Evolutionary conservation across 2,888 invertebrate species (phyloP).

Genomic region (Timandra comae): DNA sequence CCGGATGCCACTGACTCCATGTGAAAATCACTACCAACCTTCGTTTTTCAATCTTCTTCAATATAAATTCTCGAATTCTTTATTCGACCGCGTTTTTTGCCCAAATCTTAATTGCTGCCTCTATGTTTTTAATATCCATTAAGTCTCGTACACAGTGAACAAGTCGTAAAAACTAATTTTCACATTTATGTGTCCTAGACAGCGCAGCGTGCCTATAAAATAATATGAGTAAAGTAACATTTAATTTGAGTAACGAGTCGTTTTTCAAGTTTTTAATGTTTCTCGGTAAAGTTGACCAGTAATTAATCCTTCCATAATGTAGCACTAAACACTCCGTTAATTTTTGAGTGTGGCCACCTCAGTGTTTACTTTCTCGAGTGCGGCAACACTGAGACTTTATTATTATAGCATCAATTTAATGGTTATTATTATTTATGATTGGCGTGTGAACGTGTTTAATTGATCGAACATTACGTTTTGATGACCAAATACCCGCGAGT

Average conservation of each 20-base stretch:
- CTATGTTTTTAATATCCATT: conserved; percentile 65
- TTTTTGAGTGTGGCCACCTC: conserved; percentile 38
- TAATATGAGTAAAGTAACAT: conserved; percentile 37
- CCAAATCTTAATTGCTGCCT: conserved; percentile 68
- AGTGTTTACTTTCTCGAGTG: conserved; percentile 43
- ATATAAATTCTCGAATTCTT: conserved; percentile 63
- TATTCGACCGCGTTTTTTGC: conserved; percentile 52
- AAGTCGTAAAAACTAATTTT: conserved; percentile 49
- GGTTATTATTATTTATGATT: conserved; percentile 57
- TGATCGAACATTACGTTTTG: conserved; percentile 30
- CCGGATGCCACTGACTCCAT: conserved; percentile 62
- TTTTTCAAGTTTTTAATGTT: conserved; percentile 54
- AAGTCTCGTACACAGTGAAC: conserved; percentile 37
- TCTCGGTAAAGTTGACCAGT: conserved; percentile 45
- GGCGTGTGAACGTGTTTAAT: conserved; percentile 55
- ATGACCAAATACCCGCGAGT: conserved; percentile 2
- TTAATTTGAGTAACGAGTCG: conserved; percentile 43
- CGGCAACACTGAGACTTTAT: conserved; percentile 42
- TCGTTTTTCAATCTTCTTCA: conserved; percentile 59
- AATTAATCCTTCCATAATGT: conserved; percentile 62
- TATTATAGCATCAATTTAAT: conserved; percentile 51
- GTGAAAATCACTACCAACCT: conserved; percentile 60
- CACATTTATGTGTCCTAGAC: conserved; percentile 52
- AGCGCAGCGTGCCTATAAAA: conserved; percentile 32
- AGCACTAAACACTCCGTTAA: conserved; percentile 34